phyloP scores from a whole-genome alignment of 1,140 invertebrate genomes.

The Anastatus disparis region DNA sequence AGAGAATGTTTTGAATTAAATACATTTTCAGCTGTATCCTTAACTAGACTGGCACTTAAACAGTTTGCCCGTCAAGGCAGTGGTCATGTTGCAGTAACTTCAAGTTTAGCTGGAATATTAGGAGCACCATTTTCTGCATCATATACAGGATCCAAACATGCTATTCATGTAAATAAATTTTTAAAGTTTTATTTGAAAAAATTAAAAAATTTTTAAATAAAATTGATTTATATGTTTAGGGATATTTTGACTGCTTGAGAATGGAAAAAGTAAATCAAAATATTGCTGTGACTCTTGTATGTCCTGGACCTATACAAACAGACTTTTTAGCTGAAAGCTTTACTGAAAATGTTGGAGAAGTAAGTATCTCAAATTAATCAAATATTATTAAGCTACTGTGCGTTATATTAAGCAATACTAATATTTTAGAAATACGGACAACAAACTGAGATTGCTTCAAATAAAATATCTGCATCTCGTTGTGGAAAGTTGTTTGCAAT shows the following conservation, averaged over 20 bases:
- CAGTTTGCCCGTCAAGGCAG: slow-evolving; percentile 71
- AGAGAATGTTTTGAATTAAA: slow-evolving; percentile 84
- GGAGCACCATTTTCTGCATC: slow-evolving; percentile 79
- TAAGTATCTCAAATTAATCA: slow-evolving; percentile 50
- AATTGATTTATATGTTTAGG: slow-evolving; percentile 65
- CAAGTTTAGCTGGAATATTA: slow-evolving; percentile 77
- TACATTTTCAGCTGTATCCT: slow-evolving; percentile 79
- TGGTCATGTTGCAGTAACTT: slow-evolving; percentile 80
- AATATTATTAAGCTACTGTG: slow-evolving; percentile 3
- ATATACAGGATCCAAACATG: slow-evolving; percentile 85
- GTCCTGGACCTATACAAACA: slow-evolving; percentile 81
- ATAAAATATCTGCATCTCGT: slow-evolving; percentile 75
- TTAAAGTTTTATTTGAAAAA: background rate
- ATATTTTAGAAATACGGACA: slow-evolving; percentile 69
- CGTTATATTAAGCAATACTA: slow-evolving; percentile 41
- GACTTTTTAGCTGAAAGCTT: slow-evolving; percentile 78
- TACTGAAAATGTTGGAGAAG: slow-evolving; percentile 73
- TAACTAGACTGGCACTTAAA: slow-evolving; percentile 75
- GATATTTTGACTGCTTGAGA: slow-evolving; percentile 76
- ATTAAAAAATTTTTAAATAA: slow-evolving; percentile 2
- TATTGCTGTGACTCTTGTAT: slow-evolving; percentile 77
- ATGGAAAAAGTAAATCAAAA: slow-evolving; percentile 72
- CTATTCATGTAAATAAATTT: slow-evolving; percentile 74
- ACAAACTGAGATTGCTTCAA: slow-evolving; percentile 66
- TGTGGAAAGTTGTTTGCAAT: slow-evolving; percentile 80